These are phyloP conservation scores for Xiphorhynchus elegans DNA, from an alignment of 2,113 vertebrate genomes.

Conservation along the genomic window DNA sequence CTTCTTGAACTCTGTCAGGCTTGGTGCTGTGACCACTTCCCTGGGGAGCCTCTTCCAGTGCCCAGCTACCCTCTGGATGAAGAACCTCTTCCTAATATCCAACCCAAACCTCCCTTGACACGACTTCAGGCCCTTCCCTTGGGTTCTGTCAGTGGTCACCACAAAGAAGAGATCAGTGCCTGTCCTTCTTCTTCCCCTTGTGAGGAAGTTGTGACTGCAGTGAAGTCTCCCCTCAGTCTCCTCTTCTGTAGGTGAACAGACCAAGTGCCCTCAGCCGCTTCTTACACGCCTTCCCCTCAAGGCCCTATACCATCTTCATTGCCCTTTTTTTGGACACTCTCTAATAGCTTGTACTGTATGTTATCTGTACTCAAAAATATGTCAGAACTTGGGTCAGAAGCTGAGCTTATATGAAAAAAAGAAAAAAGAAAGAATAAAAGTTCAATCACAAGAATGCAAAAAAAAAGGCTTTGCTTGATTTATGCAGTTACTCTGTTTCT, in stretches of 20 bases:
- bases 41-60: neutral
- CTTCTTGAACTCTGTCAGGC: neutral
- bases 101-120: neutral
- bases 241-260: neutral
- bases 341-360: neutral
- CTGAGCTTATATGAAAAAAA: neutral
- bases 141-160: neutral
- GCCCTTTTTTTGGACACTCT: neutral
- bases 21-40: neutral
- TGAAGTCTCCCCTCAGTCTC: neutral
- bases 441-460: neutral
- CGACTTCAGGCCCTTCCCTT: neutral
- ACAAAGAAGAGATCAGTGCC: neutral
- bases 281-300: neutral
- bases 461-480: neutral
- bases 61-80: neutral
- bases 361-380: neutral
- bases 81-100: neutral
- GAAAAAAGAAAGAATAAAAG: neutral
- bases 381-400: slow-evolving; percentile 6
- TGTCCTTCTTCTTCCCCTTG: neutral
- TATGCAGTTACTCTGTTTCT: slow-evolving; percentile 22
- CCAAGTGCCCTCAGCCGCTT: neutral
- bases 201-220: neutral
- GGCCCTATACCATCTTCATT: neutral